Conservation (phyloP, 2,113 vertebrate species). For the Dicrurus megarhynchus region DNA sequence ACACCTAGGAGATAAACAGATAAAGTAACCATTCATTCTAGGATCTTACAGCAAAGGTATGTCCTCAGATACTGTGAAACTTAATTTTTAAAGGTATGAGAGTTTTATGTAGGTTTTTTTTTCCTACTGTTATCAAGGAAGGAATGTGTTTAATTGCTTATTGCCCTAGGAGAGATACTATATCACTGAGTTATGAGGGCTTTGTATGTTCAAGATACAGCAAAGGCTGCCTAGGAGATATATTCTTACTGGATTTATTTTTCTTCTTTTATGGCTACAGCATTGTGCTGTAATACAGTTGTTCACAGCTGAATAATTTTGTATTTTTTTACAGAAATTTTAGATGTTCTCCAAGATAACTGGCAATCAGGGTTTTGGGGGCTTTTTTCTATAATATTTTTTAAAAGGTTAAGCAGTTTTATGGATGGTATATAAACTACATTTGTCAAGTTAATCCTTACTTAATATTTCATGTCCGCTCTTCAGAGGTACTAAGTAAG, state of each 20-base stretch:
- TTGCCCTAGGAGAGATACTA: neutral
- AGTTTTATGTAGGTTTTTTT: neutral
- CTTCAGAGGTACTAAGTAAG: neutral
- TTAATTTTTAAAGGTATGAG: neutral
- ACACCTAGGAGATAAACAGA: neutral
- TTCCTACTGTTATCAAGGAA: neutral
- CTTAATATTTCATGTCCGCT: neutral
- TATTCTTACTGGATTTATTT: neutral
- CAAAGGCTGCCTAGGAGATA: neutral
- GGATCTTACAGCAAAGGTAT: neutral
- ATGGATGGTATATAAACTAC: neutral
- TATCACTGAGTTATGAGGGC: neutral
- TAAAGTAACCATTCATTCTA: neutral
- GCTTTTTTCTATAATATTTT: neutral
- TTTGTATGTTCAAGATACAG: neutral
- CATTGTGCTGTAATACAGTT: neutral
- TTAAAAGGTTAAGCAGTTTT: neutral
- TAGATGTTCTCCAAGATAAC: neutral
- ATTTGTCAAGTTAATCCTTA: neutral
- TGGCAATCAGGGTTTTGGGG: neutral
- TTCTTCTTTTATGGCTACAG: neutral
- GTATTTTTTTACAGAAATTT: neutral
- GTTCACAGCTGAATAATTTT: neutral
- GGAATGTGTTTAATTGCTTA: slow-evolving; percentile 5
- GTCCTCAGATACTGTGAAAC: neutral